Conservation (phyloP, 2,888 invertebrate genomes). For the Pyrocoelia pectoralis region DNA sequence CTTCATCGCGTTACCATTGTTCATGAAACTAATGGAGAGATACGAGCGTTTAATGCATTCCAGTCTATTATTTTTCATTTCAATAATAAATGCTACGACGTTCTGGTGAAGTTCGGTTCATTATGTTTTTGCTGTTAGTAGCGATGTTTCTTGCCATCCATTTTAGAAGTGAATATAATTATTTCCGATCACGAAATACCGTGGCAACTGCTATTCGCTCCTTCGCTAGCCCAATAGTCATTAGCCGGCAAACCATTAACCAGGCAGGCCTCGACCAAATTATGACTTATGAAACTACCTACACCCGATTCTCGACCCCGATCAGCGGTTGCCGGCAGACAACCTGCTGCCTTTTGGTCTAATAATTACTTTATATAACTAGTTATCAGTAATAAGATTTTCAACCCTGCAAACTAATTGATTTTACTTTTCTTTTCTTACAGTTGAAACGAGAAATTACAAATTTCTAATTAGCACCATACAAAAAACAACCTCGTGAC, state of each 20-base stretch:
- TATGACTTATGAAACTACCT: constrained; percentile 37
- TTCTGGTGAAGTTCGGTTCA: constrained; percentile 29
- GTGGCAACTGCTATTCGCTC: constrained; percentile 53
- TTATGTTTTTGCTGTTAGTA: constrained; percentile 36
- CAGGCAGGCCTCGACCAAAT: constrained; percentile 36
- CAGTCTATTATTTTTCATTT: constrained; percentile 28
- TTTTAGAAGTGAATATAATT: constrained; percentile 62
- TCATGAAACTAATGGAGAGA: constrained; percentile 24
- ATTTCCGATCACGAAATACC: constrained; percentile 56
- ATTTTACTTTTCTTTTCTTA: not conserved
- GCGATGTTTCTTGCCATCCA: constrained; percentile 50
- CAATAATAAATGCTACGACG: constrained; percentile 23
- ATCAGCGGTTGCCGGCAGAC: constrained; percentile 33
- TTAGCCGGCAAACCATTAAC: constrained; percentile 50
- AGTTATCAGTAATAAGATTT: constrained; percentile 25
- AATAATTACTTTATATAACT: constrained; percentile 28
- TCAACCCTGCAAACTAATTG: not conserved
- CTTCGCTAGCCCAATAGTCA: constrained; percentile 54
- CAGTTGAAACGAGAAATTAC: not conserved
- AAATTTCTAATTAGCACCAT: too few relatives aligned
- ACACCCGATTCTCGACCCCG: constrained; percentile 30
- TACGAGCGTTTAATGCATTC: constrained; percentile 21
- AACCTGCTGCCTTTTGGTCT: constrained; percentile 28
- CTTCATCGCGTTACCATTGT: constrained; percentile 14
- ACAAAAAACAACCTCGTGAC: too few relatives aligned